Base-by-base conservation (phyloP, 2,888 invertebrate genomes). In the Incurvaria masculella region DNA sequence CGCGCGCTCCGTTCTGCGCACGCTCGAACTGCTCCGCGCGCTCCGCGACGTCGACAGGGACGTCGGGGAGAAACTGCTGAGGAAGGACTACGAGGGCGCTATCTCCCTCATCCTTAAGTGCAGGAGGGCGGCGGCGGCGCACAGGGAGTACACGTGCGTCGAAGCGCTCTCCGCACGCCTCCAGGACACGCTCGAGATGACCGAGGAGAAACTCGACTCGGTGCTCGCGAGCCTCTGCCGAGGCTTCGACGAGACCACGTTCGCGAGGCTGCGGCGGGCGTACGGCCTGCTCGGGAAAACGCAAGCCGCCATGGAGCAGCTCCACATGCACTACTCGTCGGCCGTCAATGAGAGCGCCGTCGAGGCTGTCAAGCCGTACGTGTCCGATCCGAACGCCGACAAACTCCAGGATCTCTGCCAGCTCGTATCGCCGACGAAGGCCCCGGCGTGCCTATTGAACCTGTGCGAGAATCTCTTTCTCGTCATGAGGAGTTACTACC, bases 301-400 rank as follows among this genome's bases (percentile, higher is more conserved):
- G 0, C 88, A 95, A 69, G 87, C 89, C 2, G 94, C 95, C 0
- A 91, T 96, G 85, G 97, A 97, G 66, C 95, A 96, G 65, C 69
- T 97, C 10, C 93, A 94, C 57, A 95, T 97, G 85, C 95, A 97
- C 65, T 96, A 94, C 60, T 91, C 94, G 1, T 94, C 94, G 39
- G 91, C 94, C 0, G 91, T 97, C 16, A 96, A 92, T 56, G 89
- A 88, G 52, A 84, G 87, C 0, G 87, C 93, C 0, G 82, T 83
- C 20, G 79, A 80, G 42, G 81, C 83, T 1, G 71, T 86, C 0
- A 81, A 80, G 51, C 75, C 76, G 1, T 83, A 82, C 58, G 79
- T 68, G 2, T 61, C 61, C 0, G 64, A 68, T 14, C 51, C 57
- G 0, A 52, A 59, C 0, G 53, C 58, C 11, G 76, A 78, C 42